Evolutionary conservation across 2,888 invertebrate species (phyloP).

Genomic region (Drosophila vallismaia): DNA sequence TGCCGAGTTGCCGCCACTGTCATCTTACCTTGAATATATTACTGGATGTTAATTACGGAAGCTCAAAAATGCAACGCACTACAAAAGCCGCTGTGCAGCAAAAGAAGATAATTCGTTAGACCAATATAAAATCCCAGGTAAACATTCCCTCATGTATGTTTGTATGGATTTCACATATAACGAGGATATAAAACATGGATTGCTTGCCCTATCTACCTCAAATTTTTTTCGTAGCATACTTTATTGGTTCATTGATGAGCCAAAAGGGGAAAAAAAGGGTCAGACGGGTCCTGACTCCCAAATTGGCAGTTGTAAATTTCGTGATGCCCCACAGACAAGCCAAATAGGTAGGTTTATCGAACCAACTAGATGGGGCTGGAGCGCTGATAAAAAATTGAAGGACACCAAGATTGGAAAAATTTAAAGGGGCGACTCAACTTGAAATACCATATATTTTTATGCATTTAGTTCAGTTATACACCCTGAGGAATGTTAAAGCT

Average conservation of each 20-base stretch:
- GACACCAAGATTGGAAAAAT: not conserved
- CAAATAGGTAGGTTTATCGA: constrained; percentile 33
- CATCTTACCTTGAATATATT: constrained; percentile 11
- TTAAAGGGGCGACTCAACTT: constrained; percentile 13
- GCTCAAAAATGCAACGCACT: not conserved
- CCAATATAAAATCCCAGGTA: constrained; percentile 35
- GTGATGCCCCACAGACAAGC: constrained; percentile 23
- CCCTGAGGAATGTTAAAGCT: not conserved
- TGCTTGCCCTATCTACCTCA: constrained; percentile 21
- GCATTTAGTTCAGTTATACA: not conserved
- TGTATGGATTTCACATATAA: constrained; percentile 34
- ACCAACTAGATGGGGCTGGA: constrained; percentile 1
- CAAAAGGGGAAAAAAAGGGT: constrained; percentile 30
- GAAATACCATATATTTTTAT: constrained; percentile 9
- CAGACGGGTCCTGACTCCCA: constrained; percentile 30
- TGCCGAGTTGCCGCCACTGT: constrained; percentile 19
- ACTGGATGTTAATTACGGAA: constrained; percentile 39
- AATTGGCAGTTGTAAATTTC: constrained; percentile 39
- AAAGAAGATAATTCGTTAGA: constrained; percentile 60
- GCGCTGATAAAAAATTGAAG: constrained; percentile 1
- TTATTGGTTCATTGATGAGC: constrained; percentile 41
- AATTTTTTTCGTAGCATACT: constrained; percentile 13
- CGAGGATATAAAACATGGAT: constrained; percentile 34
- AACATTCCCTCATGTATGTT: constrained; percentile 25
- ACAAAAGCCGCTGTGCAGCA: constrained; percentile 1